phyloP scores from a whole-genome alignment of 2,888 invertebrate genomes.

The Thyatira batis region DNA sequence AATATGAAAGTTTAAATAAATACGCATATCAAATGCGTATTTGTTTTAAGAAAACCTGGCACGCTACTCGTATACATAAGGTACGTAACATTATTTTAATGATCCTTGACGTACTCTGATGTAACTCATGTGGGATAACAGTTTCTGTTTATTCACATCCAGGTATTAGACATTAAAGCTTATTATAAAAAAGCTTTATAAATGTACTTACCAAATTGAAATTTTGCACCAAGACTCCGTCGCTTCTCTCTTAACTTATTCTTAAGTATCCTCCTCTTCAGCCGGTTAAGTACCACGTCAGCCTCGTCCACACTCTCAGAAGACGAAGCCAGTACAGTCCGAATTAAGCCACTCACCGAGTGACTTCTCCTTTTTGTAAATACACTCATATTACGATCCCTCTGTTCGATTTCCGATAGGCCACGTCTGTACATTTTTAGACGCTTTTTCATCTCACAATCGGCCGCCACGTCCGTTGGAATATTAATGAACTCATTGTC shows the following conservation, averaged over 20 bases:
- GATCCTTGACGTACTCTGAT: too few species aligned
- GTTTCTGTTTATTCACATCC: neutral
- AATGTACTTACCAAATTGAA: constrained; percentile 59
- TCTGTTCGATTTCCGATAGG: constrained; percentile 68
- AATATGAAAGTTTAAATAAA: too few species aligned
- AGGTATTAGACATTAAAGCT: neutral
- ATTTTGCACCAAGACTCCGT: constrained; percentile 60
- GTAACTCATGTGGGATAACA: too few species aligned
- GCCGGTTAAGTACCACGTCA: constrained; percentile 73
- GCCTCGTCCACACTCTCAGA: constrained; percentile 80
- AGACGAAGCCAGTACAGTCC: constrained; percentile 64
- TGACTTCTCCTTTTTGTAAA: constrained; percentile 63
- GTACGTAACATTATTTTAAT: too few species aligned
- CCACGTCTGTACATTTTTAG: constrained; percentile 78
- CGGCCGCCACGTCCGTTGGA: constrained; percentile 67
- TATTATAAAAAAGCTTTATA: constrained; percentile 13
- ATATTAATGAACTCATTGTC: constrained; percentile 71
- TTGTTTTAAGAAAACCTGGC: too few species aligned
- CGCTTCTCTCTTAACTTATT: constrained; percentile 76
- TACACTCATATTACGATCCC: constrained; percentile 44
- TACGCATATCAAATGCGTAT: too few species aligned
- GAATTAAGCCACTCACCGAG: constrained; percentile 60
- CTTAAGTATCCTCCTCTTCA: constrained; percentile 77
- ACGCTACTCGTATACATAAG: too few species aligned
- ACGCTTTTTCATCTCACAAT: constrained; percentile 75